Conservation (phyloP, 2,113 vertebrate genomes). For the Penelope pileata region DNA sequence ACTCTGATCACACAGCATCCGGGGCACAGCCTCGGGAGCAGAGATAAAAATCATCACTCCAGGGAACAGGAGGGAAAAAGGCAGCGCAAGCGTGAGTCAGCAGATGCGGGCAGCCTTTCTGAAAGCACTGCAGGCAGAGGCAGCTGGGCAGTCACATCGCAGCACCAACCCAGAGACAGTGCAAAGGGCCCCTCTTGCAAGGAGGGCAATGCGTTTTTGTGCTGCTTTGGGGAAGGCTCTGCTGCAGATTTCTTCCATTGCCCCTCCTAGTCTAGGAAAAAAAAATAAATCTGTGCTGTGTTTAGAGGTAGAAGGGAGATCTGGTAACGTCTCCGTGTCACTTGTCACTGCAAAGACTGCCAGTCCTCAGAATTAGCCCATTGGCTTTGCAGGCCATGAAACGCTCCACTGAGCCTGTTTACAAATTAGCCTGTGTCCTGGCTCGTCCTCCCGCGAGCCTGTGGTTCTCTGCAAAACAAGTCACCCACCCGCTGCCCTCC, state of each 20-base stretch:
- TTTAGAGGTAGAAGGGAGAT: background rate
- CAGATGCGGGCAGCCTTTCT: conserved; percentile 13
- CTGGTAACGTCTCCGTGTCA: background rate
- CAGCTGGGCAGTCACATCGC: background rate
- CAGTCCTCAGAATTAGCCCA: background rate
- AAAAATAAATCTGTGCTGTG: background rate
- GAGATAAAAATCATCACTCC: conserved; percentile 59
- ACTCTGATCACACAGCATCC: conserved; percentile 7
- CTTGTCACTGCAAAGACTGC: background rate
- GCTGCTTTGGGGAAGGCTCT: background rate
- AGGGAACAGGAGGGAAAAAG: conserved; percentile 30
- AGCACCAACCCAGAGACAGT: background rate
- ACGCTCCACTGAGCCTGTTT: background rate
- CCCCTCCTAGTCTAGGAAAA: background rate
- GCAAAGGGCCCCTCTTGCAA: background rate
- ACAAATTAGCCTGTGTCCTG: background rate
- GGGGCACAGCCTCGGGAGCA: conserved; percentile 33
- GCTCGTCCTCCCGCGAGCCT: background rate
- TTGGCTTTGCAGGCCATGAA: background rate
- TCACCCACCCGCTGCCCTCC: background rate
- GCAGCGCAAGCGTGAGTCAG: conserved; percentile 59
- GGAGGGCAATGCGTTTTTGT: background rate
- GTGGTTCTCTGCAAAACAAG: background rate
- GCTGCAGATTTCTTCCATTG: background rate
- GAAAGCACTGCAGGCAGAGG: background rate